These are phyloP conservation scores for Yasuhikotakia modesta DNA, from an alignment of 2,797 vertebrate species.

Conservation along the genomic window DNA sequence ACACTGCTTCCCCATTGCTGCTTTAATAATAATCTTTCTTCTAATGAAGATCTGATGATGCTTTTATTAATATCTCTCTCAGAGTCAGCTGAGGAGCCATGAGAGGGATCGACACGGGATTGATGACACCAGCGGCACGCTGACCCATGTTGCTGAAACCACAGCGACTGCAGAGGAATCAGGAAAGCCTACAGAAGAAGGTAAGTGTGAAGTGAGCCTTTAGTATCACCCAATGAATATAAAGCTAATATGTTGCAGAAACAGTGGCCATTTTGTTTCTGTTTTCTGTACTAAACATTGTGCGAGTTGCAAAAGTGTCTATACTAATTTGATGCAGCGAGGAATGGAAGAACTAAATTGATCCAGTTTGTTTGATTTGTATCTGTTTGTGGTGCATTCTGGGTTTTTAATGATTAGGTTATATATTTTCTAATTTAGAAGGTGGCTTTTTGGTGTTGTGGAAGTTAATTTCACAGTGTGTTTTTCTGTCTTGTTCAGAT, in stretches of 20 bases:
- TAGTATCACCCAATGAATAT: background rate
- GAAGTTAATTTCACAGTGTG: slow-evolving; percentile 30
- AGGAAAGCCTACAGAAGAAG: slow-evolving; percentile 74
- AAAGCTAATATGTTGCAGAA: background rate
- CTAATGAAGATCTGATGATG: slow-evolving; percentile 15
- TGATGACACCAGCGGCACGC: slow-evolving; percentile 67
- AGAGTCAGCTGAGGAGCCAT: slow-evolving; percentile 93
- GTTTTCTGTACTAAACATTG: background rate
- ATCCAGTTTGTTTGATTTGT: background rate
- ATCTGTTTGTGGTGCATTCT: background rate
- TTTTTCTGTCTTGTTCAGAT: slow-evolving; percentile 64
- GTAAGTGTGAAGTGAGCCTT: slow-evolving; percentile 68
- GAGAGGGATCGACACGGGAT: slow-evolving; percentile 87
- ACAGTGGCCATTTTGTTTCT: background rate
- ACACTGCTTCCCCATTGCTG: slow-evolving; percentile 1
- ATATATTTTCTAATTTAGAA: background rate
- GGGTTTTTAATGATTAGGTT: background rate
- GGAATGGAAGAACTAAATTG: background rate
- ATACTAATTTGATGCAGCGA: background rate
- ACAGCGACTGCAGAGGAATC: slow-evolving; percentile 68
- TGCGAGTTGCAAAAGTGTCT: background rate
- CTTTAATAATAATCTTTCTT: slow-evolving; percentile 42
- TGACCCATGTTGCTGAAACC: slow-evolving; percentile 72
- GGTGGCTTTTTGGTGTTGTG: background rate
- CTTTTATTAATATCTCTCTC: slow-evolving; percentile 41